phyloP scores from a whole-genome alignment of 2,113 vertebrate genomes.

The Chaenocephalus aceratus region DNA sequence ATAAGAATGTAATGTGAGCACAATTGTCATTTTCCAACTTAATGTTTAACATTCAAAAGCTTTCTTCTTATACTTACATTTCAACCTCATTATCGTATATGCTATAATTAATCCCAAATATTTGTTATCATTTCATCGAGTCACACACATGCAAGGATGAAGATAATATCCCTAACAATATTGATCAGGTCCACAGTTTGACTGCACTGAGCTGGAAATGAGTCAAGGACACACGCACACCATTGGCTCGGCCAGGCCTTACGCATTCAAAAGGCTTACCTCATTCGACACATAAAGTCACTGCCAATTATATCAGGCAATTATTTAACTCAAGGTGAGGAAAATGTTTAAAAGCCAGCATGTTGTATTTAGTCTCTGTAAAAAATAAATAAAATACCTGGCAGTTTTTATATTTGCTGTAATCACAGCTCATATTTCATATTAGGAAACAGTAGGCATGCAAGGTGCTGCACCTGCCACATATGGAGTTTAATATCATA shows the following conservation, averaged over 20 bases:
- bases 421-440: conserved; percentile 11
- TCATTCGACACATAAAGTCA: conserved; percentile 2
- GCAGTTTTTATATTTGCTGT: neutral
- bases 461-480: neutral
- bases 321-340: conserved; percentile 12
- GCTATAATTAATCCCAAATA: no score
- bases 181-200: neutral
- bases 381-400: neutral
- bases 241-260: neutral
- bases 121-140: neutral
- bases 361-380: neutral
- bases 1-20: no score
- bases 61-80: no score
- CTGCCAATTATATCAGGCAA: neutral
- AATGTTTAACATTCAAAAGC: neutral
- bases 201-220: neutral
- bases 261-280: neutral
- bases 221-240: neutral
- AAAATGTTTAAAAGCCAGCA: conserved; percentile 1
- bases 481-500: neutral
- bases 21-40: neutral
- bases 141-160: neutral
- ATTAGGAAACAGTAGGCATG: neutral
- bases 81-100: no score
- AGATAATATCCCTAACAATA: neutral